Base-by-base conservation (phyloP, 2,888 invertebrate species). In the Dromius quadrimaculatus region DNA sequence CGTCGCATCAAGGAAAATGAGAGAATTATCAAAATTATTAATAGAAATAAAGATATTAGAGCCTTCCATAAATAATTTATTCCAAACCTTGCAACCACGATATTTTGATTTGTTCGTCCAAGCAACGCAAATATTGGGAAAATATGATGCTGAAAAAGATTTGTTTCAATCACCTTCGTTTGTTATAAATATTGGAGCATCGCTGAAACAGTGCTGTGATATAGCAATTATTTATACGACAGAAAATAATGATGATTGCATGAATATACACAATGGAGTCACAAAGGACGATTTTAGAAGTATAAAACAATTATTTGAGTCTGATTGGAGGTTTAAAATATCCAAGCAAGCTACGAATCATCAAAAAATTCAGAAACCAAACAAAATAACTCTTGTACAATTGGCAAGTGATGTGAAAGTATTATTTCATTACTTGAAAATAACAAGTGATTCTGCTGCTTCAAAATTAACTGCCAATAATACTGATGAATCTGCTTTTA, bases 191-290 rank as follows among this genome's bases (percentile, higher is more conserved):
- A 73, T 76, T n/a, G 71, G 65, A 17, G 76, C 74, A 57, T 19
- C 72, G 19, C 68, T 76, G 13, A 75, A 76, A 66, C 75, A 77
- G 19, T 76, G 76, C 57, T 76, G 74, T 47, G 74, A 76, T 20
- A 72, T 75, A 20, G 76, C 75, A n/a, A 71, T 73, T n/a, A 9
- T 73, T 15, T 71, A 43, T 69, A 73, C n/a, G n/a, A n/a, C n/a
- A n/a, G n/a, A n/a, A n/a, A n/a, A n/a, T n/a, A n/a, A n/a, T n/a
- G n/a, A n/a, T n/a, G n/a, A n/a, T n/a, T n/a, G n/a, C n/a, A n/a
- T n/a, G n/a, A n/a, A n/a, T n/a, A n/a, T n/a, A n/a, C n/a, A n/a
- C n/a, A n/a, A n/a, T n/a, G n/a, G n/a, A n/a, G n/a, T n/a, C n/a
- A n/a, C n/a, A n/a, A n/a, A n/a, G n/a, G n/a, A n/a, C n/a, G n/a